Evolutionary conservation across 1,140 invertebrate genomes (phyloP).

Genomic region (Ceratina australensis): DNA sequence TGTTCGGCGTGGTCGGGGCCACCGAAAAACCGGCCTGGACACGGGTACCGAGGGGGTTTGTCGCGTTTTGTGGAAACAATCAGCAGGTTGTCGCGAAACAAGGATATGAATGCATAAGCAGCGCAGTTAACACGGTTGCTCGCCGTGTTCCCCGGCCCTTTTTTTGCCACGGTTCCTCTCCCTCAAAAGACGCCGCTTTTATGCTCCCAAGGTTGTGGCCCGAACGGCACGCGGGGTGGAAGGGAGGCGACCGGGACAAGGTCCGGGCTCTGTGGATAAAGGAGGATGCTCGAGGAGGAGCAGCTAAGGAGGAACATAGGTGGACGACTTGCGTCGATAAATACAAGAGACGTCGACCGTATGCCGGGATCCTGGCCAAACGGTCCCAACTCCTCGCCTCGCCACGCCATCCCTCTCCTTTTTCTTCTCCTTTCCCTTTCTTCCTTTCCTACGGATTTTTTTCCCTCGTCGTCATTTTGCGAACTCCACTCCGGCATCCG

Average conservation of each 20-base stretch:
- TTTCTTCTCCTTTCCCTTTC: conserved; percentile 37
- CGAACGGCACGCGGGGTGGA: background rate
- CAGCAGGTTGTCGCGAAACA: conserved; percentile 73
- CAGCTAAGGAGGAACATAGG: conserved; percentile 39
- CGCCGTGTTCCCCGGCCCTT: conserved; percentile 66
- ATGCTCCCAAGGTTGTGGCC: conserved; percentile 24
- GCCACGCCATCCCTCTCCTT: conserved; percentile 55
- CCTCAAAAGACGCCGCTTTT: conserved; percentile 74
- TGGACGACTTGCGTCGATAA: conserved; percentile 66
- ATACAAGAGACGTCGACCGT: conserved; percentile 69
- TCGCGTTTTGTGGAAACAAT: conserved; percentile 78
- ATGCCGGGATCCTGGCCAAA: conserved; percentile 26
- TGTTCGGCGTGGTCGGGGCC: conserved; percentile 27
- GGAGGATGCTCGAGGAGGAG: background rate
- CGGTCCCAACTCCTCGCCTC: conserved; percentile 23
- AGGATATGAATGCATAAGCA: conserved; percentile 78
- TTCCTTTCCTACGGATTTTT: background rate
- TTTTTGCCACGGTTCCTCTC: conserved; percentile 65
- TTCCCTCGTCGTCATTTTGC: conserved; percentile 40
- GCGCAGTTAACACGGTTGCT: conserved; percentile 74
- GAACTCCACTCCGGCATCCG: conserved; percentile 57
- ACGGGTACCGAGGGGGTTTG: conserved; percentile 66
- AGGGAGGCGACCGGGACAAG: background rate
- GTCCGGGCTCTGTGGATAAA: background rate
- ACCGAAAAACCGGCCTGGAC: conserved; percentile 63